Conservation (phyloP, 2,888 invertebrate species). For the Neoitamus cyanurus region DNA sequence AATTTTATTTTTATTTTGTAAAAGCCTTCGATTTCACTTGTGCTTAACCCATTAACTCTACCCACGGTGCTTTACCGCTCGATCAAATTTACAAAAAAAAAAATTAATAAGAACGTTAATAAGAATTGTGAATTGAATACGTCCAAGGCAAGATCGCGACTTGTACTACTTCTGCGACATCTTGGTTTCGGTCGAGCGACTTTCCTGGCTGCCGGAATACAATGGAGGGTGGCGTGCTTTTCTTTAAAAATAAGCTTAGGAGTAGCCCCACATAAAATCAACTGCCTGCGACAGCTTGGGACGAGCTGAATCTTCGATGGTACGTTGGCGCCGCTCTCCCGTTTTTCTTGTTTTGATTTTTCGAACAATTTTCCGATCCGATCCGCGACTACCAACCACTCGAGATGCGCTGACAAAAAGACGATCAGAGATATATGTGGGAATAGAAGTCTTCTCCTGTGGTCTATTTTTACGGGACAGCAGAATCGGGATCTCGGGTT, state of each 20-base stretch:
- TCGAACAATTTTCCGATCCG: background rate
- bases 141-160: background rate
- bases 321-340: background rate
- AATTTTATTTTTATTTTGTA: background rate
- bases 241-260: background rate
- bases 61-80: background rate
- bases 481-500: constrained; percentile 13
- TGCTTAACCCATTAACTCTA: background rate
- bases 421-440: background rate
- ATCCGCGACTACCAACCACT: too few relatives aligned
- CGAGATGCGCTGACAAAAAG: constrained; percentile 19
- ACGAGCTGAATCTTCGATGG: background rate
- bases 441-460: constrained; percentile 6
- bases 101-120: background rate
- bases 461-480: constrained; percentile 13
- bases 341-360: background rate
- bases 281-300: background rate
- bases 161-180: constrained; percentile 2
- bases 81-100: background rate
- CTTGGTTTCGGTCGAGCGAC: background rate
- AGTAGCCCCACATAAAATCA: background rate
- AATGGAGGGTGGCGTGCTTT: constrained; percentile 17
- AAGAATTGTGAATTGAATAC: background rate
- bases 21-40: background rate
- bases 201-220: background rate